Evolutionary conservation across 2,113 vertebrate genomes (phyloP).

Genomic region (Empidonax traillii): DNA sequence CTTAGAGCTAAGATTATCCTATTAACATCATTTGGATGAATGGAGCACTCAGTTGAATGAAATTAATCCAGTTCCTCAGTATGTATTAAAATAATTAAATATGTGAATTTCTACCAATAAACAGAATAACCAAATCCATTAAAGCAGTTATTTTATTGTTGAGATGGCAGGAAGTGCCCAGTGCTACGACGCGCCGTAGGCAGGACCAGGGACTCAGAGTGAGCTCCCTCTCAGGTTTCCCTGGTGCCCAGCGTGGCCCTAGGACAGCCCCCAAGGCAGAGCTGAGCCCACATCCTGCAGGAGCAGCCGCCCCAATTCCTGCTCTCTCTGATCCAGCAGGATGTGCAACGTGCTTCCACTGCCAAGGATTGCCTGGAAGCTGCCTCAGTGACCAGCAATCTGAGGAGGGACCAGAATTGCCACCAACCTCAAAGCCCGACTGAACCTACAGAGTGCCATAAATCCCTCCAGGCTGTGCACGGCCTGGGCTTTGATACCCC

Average conservation of each 20-base stretch:
- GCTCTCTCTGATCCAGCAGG: neutral
- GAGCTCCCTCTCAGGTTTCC: neutral
- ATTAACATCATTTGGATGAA: neutral
- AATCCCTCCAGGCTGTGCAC: neutral
- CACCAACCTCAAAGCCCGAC: neutral
- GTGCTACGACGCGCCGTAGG: neutral
- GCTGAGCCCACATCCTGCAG: neutral
- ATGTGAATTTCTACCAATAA: neutral
- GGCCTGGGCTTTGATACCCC: neutral
- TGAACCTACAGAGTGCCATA: neutral
- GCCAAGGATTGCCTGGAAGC: neutral
- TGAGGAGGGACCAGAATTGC: neutral
- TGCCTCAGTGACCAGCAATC: neutral
- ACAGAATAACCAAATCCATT: neutral
- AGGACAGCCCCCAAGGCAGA: neutral
- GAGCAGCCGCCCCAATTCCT: neutral
- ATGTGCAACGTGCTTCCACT: rapidly evolving
- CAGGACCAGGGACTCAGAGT: neutral
- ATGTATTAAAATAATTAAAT: neutral
- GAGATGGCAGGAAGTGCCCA: neutral
- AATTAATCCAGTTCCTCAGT: neutral
- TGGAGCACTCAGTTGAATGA: neutral
- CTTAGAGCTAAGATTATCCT: neutral
- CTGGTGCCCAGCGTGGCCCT: neutral
- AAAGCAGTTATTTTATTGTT: neutral